Percentiles rank a stretch among this genome's conserved stretches.
These are phyloP conservation scores for Aleiodes leptofemur DNA, from an alignment of 2,888 invertebrate species.

Conservation along the genomic window DNA sequence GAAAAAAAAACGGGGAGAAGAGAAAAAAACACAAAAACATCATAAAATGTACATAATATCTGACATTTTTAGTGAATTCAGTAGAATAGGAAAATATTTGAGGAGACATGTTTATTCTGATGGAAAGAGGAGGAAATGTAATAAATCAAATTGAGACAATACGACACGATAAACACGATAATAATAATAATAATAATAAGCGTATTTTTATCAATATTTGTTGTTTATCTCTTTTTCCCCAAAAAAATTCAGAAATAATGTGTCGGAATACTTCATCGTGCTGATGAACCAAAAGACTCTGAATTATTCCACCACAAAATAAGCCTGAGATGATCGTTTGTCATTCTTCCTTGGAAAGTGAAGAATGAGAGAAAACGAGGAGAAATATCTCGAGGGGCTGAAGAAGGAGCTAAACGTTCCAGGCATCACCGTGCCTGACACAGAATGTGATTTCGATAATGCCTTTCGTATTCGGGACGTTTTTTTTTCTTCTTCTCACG, in stretches of 20 bases:
- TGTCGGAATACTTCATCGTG: no score
- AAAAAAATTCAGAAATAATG: not conserved
- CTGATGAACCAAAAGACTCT: conserved; percentile 7
- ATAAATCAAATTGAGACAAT: conserved; percentile 16
- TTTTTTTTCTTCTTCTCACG: no score
- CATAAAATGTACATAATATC: not conserved
- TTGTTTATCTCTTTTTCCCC: no score
- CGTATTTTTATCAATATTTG: no score
- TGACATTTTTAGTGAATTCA: no score
- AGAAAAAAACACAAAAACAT: not conserved
- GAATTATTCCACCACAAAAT: conserved; percentile 21
- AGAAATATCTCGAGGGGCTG: not conserved
- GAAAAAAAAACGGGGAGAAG: no score
- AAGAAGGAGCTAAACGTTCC: not conserved
- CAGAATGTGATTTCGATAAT: no score
- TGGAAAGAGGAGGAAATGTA: not conserved
- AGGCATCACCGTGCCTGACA: no score
- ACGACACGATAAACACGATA: no score
- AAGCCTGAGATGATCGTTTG: conserved; percentile 10
- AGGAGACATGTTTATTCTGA: not conserved
- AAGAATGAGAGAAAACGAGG: not conserved
- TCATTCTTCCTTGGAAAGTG: not conserved
- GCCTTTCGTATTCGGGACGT: no score
- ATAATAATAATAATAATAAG: no score
- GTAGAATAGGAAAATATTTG: not conserved